Evolutionary conservation across 2,888 invertebrate species (phyloP).

Genomic region (Ochlodes sylvanus): DNA sequence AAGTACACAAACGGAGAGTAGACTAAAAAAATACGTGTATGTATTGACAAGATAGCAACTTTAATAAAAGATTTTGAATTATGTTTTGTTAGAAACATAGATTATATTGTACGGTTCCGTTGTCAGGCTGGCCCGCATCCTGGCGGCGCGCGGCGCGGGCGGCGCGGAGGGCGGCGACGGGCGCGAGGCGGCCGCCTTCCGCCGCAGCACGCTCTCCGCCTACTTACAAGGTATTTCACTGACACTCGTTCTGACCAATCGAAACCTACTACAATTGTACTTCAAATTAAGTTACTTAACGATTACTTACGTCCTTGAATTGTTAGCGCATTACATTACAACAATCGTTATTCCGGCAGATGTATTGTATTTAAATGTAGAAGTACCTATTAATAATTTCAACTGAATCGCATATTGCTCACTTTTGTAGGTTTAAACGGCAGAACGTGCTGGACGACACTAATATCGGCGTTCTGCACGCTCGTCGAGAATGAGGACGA

Average conservation of each 20-base stretch:
- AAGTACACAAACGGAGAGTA: no score
- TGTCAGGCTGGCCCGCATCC: conserved; percentile 90
- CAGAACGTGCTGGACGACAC: conserved; percentile 96
- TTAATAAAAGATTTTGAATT: no score
- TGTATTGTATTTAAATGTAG: no score
- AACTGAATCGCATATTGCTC: not conserved
- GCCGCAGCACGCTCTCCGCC: conserved; percentile 93
- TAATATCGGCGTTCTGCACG: conserved; percentile 95
- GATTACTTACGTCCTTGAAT: no score
- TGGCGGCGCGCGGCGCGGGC: conserved; percentile 91
- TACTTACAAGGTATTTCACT: conserved; percentile 88
- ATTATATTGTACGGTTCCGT: not conserved
- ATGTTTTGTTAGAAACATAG: no score
- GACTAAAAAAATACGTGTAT: no score
- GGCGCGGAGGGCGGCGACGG: conserved; percentile 85
- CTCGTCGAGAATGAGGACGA: conserved; percentile 96
- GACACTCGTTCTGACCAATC: not conserved
- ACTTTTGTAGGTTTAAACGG: conserved; percentile 89
- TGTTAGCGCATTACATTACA: no score
- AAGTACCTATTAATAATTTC: no score
- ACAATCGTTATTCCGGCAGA: no score
- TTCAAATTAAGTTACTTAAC: no score
- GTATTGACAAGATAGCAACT: no score
- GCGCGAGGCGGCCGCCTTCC: conserved; percentile 93
- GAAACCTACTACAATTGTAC: no score